Base-by-base conservation (phyloP, 2,797 vertebrate genomes). In the Microcaecilia unicolor region DNA sequence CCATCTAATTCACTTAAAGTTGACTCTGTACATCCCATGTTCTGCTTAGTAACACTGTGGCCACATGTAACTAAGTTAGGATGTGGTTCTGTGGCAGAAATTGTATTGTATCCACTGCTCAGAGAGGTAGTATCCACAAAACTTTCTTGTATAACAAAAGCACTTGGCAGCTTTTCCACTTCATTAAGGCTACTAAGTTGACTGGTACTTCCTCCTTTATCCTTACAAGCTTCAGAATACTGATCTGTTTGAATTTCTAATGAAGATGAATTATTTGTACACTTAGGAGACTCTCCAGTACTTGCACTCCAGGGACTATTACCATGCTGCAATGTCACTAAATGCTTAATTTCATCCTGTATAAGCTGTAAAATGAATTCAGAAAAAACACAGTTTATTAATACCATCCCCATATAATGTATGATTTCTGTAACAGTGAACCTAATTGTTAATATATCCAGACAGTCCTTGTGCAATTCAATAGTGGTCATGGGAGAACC, bases 331-430 rank as follows among this genome's bases (percentile, higher is more conserved):
- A 87, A 53, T 58, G 85, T 84, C 58, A 92, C 79, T 61, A 97
- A 71, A 27, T 86, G 86, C 61, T 87, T 92, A 28, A 99, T 89
- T 72, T 98, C 93, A 77, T 96, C 84, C 64, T 93, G 92, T 74
- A 98, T 91, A 61, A 88, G 77, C 95, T 99, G 55, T 2, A 43
- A 63, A 49, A 13, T 42, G 22, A 30, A 32, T n/a, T n/a, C n/a
- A n/a, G n/a, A n/a, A n/a, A n/a, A n/a, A n/a, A n/a, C n/a, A n/a
- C n/a, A n/a, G n/a, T n/a, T n/a, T n/a, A n/a, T n/a, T n/a, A n/a
- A n/a, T n/a, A n/a, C n/a, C n/a, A n/a, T n/a, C n/a, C n/a, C n/a
- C n/a, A n/a, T n/a, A n/a, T n/a, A n/a, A n/a, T n/a, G n/a, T n/a
- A n/a, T n/a, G n/a, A n/a, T n/a, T n/a, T n/a, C n/a, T n/a, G n/a